Conservation (phyloP, 2,797 vertebrate genomes). For the Rhabdomys pumilio region DNA sequence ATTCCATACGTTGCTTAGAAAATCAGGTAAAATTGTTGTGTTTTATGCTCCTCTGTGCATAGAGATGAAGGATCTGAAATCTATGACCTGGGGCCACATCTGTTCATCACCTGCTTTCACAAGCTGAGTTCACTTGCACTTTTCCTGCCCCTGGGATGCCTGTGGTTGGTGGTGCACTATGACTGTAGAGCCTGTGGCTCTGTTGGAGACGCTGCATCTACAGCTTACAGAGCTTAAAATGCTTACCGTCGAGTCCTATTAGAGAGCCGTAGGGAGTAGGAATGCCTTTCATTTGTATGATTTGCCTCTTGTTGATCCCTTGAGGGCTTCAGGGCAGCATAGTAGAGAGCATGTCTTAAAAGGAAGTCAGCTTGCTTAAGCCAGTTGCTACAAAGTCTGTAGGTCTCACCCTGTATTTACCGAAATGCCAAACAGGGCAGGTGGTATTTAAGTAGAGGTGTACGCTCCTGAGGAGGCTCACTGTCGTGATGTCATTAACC, state of each 20-base stretch:
- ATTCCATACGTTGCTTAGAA: conserved; percentile 90
- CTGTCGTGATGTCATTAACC: not conserved
- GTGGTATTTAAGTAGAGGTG: not conserved
- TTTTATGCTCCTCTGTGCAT: not conserved
- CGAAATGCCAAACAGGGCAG: not conserved
- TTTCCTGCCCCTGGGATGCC: accelerated
- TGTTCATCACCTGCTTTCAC: not conserved
- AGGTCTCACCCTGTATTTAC: not conserved
- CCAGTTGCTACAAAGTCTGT: accelerated
- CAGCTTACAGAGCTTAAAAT: not conserved
- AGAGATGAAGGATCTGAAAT: not conserved
- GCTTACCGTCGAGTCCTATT: not conserved
- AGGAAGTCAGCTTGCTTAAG: not conserved
- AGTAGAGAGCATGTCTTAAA: not conserved
- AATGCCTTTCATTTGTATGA: not conserved
- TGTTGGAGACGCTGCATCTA: accelerated
- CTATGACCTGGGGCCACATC: not conserved
- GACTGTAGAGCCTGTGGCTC: not conserved
- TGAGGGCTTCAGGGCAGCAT: not conserved
- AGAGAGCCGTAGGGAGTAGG: not conserved
- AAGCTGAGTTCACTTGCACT: not conserved
- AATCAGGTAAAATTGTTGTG: conserved; percentile 88
- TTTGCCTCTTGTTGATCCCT: not conserved
- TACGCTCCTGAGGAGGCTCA: not conserved
- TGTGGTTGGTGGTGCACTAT: not conserved